phyloP scores from a whole-genome alignment of 1,140 invertebrate species.

The Hermetia illucens region DNA sequence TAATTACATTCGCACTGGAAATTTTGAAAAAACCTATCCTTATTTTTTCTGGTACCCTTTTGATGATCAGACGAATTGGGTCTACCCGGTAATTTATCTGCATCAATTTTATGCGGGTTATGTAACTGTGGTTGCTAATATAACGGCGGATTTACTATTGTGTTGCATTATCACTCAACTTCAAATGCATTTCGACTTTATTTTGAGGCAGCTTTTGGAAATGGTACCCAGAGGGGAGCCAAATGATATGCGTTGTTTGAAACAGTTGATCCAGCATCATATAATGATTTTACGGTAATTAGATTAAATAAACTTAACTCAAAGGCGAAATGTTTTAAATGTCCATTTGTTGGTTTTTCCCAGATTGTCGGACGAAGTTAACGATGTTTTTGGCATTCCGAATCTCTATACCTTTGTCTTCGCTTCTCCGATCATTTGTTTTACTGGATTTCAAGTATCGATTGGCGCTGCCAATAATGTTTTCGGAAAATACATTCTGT shows the following conservation, averaged over 20 bases:
- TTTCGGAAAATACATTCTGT: too few species aligned
- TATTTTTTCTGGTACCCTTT: slow-evolving; percentile 22
- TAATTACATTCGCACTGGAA: slow-evolving; percentile 10
- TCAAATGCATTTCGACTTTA: slow-evolving; percentile 18
- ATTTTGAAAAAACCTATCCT: slow-evolving; percentile 14
- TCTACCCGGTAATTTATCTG: slow-evolving; percentile 16
- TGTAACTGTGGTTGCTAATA: slow-evolving; percentile 15
- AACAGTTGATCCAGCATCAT: slow-evolving; percentile 13
- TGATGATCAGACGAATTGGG: slow-evolving; percentile 16
- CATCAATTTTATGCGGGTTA: slow-evolving; percentile 16
- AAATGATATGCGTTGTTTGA: slow-evolving; percentile 15
- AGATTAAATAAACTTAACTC: too few species aligned
- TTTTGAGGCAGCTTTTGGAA: slow-evolving; percentile 9
- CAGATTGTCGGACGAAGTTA: slow-evolving; percentile 12
- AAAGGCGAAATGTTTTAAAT: too few species aligned
- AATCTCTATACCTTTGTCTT: slow-evolving; percentile 18
- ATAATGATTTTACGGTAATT: too few species aligned
- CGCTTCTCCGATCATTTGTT: slow-evolving; percentile 19
- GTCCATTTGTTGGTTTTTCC: slow-evolving; percentile 2
- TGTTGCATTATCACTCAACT: slow-evolving; percentile 17
- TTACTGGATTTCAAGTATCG: slow-evolving; percentile 22
- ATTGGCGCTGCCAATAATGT: slow-evolving; percentile 16
- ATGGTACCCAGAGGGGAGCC: slow-evolving; percentile 7
- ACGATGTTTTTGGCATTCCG: slow-evolving; percentile 18
- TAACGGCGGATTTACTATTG: slow-evolving; percentile 19